These are phyloP conservation scores for Megaleporinus macrocephalus DNA, from an alignment of 2,113 vertebrate genomes.

Conservation along the genomic window DNA sequence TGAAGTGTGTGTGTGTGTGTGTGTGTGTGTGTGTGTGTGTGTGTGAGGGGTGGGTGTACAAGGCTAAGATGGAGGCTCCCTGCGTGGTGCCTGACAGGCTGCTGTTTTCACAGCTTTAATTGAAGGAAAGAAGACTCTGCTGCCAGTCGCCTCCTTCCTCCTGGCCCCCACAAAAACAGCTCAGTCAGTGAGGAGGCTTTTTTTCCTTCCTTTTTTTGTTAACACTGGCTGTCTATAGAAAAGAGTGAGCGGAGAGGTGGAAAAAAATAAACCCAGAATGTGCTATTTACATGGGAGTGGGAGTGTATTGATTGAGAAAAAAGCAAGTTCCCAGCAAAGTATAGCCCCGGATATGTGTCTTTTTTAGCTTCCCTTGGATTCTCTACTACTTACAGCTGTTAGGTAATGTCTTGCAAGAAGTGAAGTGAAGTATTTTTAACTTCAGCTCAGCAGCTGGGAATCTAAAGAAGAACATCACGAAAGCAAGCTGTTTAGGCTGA, in stretches of 20 bases:
- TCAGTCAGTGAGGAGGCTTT: background rate
- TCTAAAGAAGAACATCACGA: background rate
- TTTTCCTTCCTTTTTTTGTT: background rate
- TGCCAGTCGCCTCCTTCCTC: conserved; percentile 13
- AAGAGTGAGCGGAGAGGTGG: conserved; percentile 19
- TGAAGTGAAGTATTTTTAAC: background rate
- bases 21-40: background rate
- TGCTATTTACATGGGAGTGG: conserved; percentile 18
- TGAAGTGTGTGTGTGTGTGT: conserved; percentile 4
- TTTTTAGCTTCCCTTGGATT: background rate
- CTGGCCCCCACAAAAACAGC: conserved; percentile 27
- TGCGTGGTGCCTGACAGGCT: conserved; percentile 30
- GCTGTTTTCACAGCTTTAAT: conserved; percentile 53
- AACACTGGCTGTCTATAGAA: background rate
- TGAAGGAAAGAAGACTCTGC: conserved; percentile 33
- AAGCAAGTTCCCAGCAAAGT: background rate
- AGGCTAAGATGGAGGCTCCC: conserved; percentile 45
- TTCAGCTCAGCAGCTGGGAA: background rate
- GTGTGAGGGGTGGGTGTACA: conserved; percentile 17
- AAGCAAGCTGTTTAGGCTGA: background rate
- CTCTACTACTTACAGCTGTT: background rate
- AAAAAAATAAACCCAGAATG: conserved; percentile 5
- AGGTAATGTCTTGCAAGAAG: background rate
- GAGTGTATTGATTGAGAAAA: conserved; percentile 13
- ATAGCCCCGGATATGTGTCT: background rate